These are phyloP conservation scores for Crenuchus spilurus DNA, from an alignment of 2,797 vertebrate species.

Conservation along the genomic window DNA sequence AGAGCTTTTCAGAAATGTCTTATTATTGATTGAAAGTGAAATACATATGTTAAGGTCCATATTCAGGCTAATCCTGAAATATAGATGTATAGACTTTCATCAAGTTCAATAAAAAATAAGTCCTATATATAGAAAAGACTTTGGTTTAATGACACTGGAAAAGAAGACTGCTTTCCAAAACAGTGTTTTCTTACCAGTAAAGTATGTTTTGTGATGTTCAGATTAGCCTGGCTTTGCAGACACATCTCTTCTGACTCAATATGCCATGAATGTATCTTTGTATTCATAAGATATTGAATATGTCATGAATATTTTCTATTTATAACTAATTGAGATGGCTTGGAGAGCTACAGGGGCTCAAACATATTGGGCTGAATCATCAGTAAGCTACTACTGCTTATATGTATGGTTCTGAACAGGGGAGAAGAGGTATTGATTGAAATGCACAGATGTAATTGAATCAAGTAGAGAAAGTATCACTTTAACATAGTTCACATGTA, in stretches of 20 bases:
- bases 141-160: neutral
- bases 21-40: too few species aligned
- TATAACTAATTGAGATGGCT: neutral
- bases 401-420: neutral
- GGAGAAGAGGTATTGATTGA: neutral
- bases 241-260: neutral
- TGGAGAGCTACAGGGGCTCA: neutral
- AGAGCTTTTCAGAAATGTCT: too few species aligned
- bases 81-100: neutral
- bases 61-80: too few species aligned
- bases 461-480: neutral
- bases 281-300: neutral
- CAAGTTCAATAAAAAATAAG: neutral
- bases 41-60: too few species aligned
- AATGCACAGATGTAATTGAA: neutral
- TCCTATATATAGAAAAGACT: neutral
- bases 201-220: neutral
- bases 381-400: neutral
- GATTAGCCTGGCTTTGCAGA: neutral
- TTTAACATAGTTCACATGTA: neutral
- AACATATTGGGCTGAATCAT: neutral
- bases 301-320: constrained; percentile 1
- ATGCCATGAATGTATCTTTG: neutral
- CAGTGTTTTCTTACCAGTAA: neutral
- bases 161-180: neutral